Percentiles rank a stretch among this genome's conserved stretches.
These are phyloP conservation scores for Nyctalus aviator DNA, from an alignment of 2,797 vertebrate species.

Conservation along the genomic window DNA sequence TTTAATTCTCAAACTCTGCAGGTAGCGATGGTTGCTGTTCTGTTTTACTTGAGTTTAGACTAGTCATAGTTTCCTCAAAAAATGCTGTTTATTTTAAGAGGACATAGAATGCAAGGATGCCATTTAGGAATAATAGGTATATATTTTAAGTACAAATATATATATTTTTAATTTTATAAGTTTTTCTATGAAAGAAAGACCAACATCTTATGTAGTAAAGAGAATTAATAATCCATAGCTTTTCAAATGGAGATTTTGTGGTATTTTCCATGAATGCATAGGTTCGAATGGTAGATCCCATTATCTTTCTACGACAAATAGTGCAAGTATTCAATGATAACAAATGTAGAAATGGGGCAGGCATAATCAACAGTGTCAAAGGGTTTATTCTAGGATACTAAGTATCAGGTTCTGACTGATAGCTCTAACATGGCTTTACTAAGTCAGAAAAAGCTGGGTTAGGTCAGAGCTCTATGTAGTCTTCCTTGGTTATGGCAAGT, in stretches of 20 bases:
- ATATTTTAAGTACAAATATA: neutral
- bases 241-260: neutral
- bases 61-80: slow-evolving; percentile 20
- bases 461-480: neutral
- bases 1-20: slow-evolving; percentile 59
- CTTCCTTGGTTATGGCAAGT: neutral
- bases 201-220: neutral
- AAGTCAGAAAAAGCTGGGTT: neutral
- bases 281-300: neutral
- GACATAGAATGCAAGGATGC: neutral
- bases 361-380: neutral
- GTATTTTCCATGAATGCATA: neutral
- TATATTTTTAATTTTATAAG: neutral
- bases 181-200: neutral
- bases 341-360: neutral
- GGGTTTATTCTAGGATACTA: neutral
- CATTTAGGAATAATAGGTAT: neutral
- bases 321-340: neutral
- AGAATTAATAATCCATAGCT: neutral
- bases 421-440: neutral
- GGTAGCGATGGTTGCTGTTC: slow-evolving; percentile 10
- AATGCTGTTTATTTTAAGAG: slow-evolving; percentile 27
- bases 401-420: neutral
- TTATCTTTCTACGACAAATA: neutral
- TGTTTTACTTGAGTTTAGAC: neutral